Conservation (phyloP, 2,888 invertebrate species). For the Catocala nupta region DNA sequence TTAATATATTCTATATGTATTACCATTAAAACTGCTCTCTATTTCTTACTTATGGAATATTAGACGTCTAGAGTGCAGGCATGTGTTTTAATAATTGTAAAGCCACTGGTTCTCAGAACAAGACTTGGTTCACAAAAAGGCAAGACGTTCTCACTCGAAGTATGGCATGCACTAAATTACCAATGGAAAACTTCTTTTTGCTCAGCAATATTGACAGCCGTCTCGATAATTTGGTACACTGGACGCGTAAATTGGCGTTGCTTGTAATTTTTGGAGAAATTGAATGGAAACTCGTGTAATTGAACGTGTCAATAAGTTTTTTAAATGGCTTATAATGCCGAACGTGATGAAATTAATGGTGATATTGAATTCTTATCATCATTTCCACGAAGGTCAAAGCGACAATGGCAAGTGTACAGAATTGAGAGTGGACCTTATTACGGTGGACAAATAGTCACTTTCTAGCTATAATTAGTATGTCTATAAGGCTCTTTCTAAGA, state of each 20-base stretch:
- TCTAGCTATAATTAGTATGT: too few species aligned
- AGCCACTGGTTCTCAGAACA: too few species aligned
- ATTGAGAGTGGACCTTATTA: too few species aligned
- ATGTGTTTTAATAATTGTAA: too few species aligned
- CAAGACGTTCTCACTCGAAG: not conserved
- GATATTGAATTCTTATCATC: not conserved
- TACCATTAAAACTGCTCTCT: too few species aligned
- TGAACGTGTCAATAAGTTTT: constrained; percentile 16
- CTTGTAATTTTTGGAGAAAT: constrained; percentile 15
- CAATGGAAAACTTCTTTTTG: not conserved
- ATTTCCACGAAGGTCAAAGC: not conserved
- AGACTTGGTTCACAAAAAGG: not conserved
- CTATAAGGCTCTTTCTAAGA: too few species aligned
- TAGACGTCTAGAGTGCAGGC: too few species aligned
- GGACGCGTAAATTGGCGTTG: constrained; percentile 1
- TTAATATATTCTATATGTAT: too few species aligned
- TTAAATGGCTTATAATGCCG: constrained; percentile 2
- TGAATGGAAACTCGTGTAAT: constrained; percentile 14
- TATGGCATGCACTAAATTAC: constrained; percentile 2
- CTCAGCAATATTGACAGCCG: constrained; percentile 7
- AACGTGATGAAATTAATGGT: constrained; percentile 4
- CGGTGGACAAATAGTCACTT: too few species aligned
- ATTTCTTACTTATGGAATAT: too few species aligned
- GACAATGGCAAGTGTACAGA: too few species aligned
- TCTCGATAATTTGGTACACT: constrained; percentile 13